Evolutionary conservation across 2,797 vertebrate genomes (phyloP), one percentile per base, ranked within the genome.

Genomic region (Typhlichthys eigenmanni): DNA sequence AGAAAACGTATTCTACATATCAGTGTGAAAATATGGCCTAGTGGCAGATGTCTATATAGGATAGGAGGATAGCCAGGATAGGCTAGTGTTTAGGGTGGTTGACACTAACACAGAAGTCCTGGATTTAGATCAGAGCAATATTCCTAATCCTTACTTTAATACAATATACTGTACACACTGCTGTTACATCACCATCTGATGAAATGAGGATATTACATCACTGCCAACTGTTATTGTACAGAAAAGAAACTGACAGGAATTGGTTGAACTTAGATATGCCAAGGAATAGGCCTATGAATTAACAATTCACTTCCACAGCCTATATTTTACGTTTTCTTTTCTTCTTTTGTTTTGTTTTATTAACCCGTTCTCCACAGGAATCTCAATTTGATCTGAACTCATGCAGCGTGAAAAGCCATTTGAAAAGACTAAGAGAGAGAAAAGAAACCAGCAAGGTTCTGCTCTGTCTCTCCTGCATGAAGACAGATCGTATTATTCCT

Each of bases 401-500:
- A 88, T 91, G 87, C 89, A 91, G 91, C 86, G 69, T 93, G 90
- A 92, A 93, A 91, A 88, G 72, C 70, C 74, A 82, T 88, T 87
- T 92, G 86, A 93, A 91, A 87, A 57, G 67, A 76, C 60, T 66
- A 61, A 69, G 63, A 77, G 67, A 71, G 64, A 75, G 68, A 71
- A 70, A 78, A 78, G 67, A 69, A 83, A 87, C 92, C 90, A 94
- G 87, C 83, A 86, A 78, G 82, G 87, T 85, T 65, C 57, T 85
- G 91, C 85, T 74, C 84, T 62, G 76, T 67, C 73, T 73, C 69
- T 70, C 62, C 80, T 76, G 82, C 87, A 90, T 76, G 74, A 68
- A 75, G 89, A 89, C 19, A 19, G 19, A 19, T 19, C 92, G 95
- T 89, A 92, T 92, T 95, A 94, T 93, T 93, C 91, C 84, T 82